phyloP scores from a whole-genome alignment of 1,140 invertebrate genomes.

The Scaptomyza montana region DNA sequence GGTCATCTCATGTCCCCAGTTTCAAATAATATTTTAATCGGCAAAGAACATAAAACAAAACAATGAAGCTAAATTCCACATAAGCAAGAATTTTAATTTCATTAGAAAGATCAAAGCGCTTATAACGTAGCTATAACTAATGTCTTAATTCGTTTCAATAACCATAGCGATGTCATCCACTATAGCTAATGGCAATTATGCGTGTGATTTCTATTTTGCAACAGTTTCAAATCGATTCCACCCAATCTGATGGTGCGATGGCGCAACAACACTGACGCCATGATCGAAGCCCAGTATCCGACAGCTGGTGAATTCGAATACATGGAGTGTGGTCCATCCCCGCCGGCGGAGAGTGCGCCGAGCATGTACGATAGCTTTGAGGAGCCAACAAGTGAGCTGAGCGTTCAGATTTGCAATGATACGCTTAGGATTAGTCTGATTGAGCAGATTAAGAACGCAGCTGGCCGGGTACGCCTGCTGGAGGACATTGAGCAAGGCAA shows the following conservation, averaged over 20 bases:
- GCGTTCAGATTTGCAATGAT: slow-evolving; percentile 89
- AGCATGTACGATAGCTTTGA: slow-evolving; percentile 90
- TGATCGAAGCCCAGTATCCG: slow-evolving; percentile 87
- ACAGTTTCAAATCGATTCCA: slow-evolving; percentile 83
- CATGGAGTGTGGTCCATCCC: slow-evolving; percentile 89
- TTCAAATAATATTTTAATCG: too few species aligned
- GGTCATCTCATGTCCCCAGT: too few species aligned
- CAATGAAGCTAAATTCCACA: too few species aligned
- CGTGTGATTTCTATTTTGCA: not conserved
- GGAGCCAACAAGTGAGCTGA: slow-evolving; percentile 88
- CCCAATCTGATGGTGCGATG: slow-evolving; percentile 83
- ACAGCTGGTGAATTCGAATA: slow-evolving; percentile 88
- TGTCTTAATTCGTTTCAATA: not conserved
- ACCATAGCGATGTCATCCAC: not conserved
- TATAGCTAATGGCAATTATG: slow-evolving; percentile 1
- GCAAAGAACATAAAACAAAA: too few species aligned
- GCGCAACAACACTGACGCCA: slow-evolving; percentile 85
- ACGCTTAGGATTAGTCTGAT: slow-evolving; percentile 88
- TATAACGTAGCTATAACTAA: too few species aligned
- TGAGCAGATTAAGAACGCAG: slow-evolving; percentile 88
- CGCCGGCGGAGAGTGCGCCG: slow-evolving; percentile 89
- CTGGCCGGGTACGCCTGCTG: slow-evolving; percentile 87
- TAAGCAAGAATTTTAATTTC: too few species aligned
- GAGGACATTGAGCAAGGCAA: slow-evolving; percentile 89
- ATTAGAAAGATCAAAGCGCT: too few species aligned